These are phyloP conservation scores for Camponotus floridanus DNA, from an alignment of 1,140 invertebrate species.

Conservation along the genomic window DNA sequence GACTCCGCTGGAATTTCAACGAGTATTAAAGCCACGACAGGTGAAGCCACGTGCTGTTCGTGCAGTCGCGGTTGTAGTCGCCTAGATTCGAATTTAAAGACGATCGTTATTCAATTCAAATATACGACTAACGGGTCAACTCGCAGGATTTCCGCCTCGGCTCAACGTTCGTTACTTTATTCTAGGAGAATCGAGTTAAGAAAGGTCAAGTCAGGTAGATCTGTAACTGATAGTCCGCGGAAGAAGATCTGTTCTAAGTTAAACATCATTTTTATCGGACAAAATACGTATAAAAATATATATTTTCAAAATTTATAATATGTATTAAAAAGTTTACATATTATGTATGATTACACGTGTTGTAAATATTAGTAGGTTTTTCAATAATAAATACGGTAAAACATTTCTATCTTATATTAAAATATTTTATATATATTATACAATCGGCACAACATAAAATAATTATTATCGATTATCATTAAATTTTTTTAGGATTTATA, in stretches of 20 bases:
- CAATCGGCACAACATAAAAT: background rate
- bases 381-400: background rate
- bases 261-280: slow-evolving; percentile 42
- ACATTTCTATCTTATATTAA: background rate
- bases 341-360: background rate
- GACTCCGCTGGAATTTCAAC: slow-evolving; percentile 65
- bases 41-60: slow-evolving; percentile 66
- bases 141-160: slow-evolving; percentile 70
- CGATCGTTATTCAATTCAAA: slow-evolving; percentile 76
- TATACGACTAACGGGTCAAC: slow-evolving; percentile 68
- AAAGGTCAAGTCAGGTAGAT: slow-evolving; percentile 73
- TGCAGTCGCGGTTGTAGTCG: slow-evolving; percentile 38
- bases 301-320: background rate
- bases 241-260: slow-evolving; percentile 42
- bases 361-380: background rate
- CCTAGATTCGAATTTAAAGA: slow-evolving; percentile 76
- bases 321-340: slow-evolving; percentile 6
- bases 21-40: slow-evolving; percentile 64
- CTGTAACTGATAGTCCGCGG: slow-evolving; percentile 46
- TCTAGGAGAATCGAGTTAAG: slow-evolving; percentile 73
- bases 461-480: background rate
- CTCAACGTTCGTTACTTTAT: slow-evolving; percentile 69
- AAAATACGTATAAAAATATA: background rate
- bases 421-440: background rate
- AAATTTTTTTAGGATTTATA: background rate